A percentile compares a stretch with the other conserved stretches of the same genome.
phyloP scores from a whole-genome alignment of 2,113 vertebrate species.

The Cavia porcellus region DNA sequence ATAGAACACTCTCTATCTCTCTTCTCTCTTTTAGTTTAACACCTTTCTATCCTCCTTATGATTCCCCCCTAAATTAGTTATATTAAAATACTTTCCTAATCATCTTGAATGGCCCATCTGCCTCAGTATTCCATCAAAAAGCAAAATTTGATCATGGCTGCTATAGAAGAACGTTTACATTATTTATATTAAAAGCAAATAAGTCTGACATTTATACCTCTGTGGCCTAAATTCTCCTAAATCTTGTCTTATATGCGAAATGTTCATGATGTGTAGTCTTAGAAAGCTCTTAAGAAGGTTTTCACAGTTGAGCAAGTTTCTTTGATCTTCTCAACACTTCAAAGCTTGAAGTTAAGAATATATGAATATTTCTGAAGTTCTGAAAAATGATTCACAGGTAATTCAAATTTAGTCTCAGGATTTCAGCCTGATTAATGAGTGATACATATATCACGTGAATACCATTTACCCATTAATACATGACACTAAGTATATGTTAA shows the following conservation, averaged over 20 bases:
- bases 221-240: slow-evolving; percentile 79
- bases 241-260: slow-evolving; percentile 72
- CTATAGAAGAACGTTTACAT: slow-evolving; percentile 48
- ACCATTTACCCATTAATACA: slow-evolving; percentile 43
- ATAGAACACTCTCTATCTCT: background rate
- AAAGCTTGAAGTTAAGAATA: slow-evolving; percentile 69
- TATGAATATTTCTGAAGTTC: slow-evolving; percentile 71
- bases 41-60: background rate
- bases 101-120: slow-evolving; percentile 44
- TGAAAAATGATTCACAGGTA: slow-evolving; percentile 71
- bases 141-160: slow-evolving; percentile 48
- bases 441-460: slow-evolving; percentile 19
- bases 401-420: slow-evolving; percentile 68
- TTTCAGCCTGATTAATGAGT: slow-evolving; percentile 60
- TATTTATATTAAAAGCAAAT: slow-evolving; percentile 76
- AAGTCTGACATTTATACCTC: slow-evolving; percentile 77
- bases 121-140: slow-evolving; percentile 65
- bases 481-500: slow-evolving; percentile 20
- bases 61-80: slow-evolving; percentile 34
- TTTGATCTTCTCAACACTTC: slow-evolving; percentile 77
- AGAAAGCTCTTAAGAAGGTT: slow-evolving; percentile 78
- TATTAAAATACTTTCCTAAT: slow-evolving; percentile 66
- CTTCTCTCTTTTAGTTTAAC: background rate
- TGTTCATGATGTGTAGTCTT: slow-evolving; percentile 62
- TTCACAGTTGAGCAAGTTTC: slow-evolving; percentile 60